These are phyloP conservation scores for Epizoanthus fatuus DNA, from an alignment of 92 coral and sea anemone species.

Conservation along the genomic window DNA sequence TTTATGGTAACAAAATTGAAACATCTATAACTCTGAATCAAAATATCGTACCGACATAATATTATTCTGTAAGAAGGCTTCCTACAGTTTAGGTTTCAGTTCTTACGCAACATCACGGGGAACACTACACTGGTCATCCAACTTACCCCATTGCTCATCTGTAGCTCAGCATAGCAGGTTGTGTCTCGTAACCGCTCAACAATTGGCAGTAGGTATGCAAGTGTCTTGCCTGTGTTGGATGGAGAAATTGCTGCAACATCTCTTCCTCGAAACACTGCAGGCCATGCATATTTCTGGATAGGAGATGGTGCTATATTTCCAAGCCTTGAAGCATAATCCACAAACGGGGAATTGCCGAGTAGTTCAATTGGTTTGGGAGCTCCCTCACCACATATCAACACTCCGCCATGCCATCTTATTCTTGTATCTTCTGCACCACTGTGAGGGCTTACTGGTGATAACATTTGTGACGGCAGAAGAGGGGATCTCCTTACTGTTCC, in stretches of 20 bases:
- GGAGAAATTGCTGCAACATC: conserved; percentile 91
- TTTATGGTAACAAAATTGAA: no score
- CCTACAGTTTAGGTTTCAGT: no score
- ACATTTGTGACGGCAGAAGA: conserved; percentile 55
- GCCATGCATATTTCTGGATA: conserved; percentile 89
- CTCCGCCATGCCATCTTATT: conserved; percentile 51
- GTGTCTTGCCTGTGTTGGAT: conserved; percentile 54
- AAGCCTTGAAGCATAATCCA: conserved; percentile 66
- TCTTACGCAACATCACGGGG: no score
- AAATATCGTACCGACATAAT: no score
- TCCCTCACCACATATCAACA: conserved; percentile 67
- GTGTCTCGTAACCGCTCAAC: conserved; percentile 77
- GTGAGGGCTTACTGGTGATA: conserved; percentile 45
- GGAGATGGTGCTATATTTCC: conserved; percentile 67
- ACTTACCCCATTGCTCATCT: conserved; percentile 91
- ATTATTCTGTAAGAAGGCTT: no score
- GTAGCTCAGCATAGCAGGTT: conserved; percentile 78
- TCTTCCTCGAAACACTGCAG: conserved; percentile 94
- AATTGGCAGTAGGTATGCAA: conserved; percentile 87
- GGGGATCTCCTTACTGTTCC: conserved; percentile 30
- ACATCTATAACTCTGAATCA: no score
- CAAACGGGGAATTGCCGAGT: conserved; percentile 71
- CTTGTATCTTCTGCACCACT: conserved; percentile 22
- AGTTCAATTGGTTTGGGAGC: conserved; percentile 68
- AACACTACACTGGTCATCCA: not conserved